phyloP scores from a whole-genome alignment of 2,797 vertebrate species.

The Emydoidea blandingii region DNA sequence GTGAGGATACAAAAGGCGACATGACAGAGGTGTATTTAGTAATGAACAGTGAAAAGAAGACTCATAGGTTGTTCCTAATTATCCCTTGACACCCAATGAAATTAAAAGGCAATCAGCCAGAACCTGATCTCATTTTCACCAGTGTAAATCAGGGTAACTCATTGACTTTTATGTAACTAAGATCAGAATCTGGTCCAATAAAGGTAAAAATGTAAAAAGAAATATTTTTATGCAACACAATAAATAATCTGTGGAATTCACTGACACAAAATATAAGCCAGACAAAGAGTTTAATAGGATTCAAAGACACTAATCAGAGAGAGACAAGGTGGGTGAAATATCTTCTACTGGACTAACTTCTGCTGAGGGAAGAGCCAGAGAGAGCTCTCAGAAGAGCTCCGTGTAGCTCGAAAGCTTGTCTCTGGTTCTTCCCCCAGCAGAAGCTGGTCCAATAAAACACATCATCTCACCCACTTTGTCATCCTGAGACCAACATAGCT shows the following conservation, averaged over 20 bases:
- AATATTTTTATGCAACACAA: conserved; percentile 15
- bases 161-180: background rate
- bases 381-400: background rate
- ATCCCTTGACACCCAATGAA: background rate
- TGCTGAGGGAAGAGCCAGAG: background rate
- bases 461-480: background rate
- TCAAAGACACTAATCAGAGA: background rate
- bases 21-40: background rate
- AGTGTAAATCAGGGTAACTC: background rate
- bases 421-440: background rate
- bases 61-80: background rate
- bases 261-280: background rate
- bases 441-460: background rate
- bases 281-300: conserved; percentile 58
- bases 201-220: conserved; percentile 4
- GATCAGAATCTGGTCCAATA: conserved; percentile 29
- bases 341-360: background rate
- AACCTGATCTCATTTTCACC: background rate
- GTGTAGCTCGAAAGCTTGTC: background rate
- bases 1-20: background rate
- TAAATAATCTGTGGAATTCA: conserved; percentile 13
- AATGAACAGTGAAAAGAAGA: background rate
- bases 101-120: background rate
- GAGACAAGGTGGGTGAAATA: background rate
- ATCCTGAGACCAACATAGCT: background rate